A percentile compares a stretch with the other conserved stretches of the same genome.
Evolutionary conservation across 2,113 vertebrate species (phyloP).

Genomic region (Amphiprion ocellaris): DNA sequence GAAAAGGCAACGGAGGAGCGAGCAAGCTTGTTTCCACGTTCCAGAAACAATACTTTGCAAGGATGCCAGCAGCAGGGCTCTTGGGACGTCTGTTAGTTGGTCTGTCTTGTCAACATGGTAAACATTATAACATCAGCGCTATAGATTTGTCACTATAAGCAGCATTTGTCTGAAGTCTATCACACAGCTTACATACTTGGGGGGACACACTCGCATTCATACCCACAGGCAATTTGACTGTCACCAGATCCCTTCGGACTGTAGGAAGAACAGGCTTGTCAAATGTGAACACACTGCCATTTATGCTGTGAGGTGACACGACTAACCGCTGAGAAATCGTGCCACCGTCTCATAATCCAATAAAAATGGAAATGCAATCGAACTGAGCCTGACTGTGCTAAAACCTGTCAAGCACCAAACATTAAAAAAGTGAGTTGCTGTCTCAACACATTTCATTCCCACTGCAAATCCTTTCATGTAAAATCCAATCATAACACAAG

Average conservation of each 20-base stretch:
- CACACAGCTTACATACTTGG: slow-evolving; percentile 1
- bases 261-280: neutral
- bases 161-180: neutral
- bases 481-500: slow-evolving; percentile 43
- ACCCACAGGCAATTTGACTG: neutral
- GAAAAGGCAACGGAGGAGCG: slow-evolving; percentile 12
- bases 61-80: neutral
- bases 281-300: neutral
- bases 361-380: slow-evolving; percentile 46
- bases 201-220: neutral
- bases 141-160: neutral
- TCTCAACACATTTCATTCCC: neutral
- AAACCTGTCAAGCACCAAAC: slow-evolving; percentile 25
- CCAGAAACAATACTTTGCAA: slow-evolving; percentile 6
- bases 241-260: slow-evolving; percentile 5
- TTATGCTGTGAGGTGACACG: slow-evolving; percentile 10
- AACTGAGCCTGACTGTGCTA: slow-evolving; percentile 21
- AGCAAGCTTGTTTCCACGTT: slow-evolving; percentile 6
- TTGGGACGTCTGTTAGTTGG: neutral
- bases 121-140: neutral
- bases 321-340: slow-evolving; percentile 11
- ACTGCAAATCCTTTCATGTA: slow-evolving; percentile 32
- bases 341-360: slow-evolving; percentile 35
- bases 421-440: slow-evolving; percentile 29
- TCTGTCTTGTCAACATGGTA: neutral